Evolutionary conservation across 2,113 vertebrate genomes (phyloP).

Genomic region (Rhynchomys soricoides): DNA sequence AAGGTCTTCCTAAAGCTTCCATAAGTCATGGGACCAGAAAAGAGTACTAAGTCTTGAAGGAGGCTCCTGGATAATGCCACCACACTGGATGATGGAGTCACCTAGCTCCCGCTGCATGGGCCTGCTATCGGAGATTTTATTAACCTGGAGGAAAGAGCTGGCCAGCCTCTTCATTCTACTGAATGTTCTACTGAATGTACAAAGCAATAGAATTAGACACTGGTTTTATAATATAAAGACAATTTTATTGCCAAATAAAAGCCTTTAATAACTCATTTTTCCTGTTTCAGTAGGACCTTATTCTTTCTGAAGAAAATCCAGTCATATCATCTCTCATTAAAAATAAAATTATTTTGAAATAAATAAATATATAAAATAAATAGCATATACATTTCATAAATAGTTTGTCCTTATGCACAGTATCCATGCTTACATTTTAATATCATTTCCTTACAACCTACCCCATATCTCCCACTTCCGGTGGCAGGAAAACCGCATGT

Average conservation of each 20-base stretch:
- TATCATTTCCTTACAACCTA: constrained; percentile 82
- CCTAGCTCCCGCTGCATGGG: background rate
- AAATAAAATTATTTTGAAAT: constrained; percentile 95
- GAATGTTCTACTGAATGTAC: constrained; percentile 56
- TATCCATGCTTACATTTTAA: constrained; percentile 93
- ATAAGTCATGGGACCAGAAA: constrained; percentile 46
- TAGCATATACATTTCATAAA: constrained; percentile 99
- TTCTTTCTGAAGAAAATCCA: constrained; percentile 89
- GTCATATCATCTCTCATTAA: constrained; percentile 91
- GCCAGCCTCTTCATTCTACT: constrained; percentile 38
- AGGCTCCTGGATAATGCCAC: constrained; percentile 23
- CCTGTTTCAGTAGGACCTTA: constrained; percentile 89
- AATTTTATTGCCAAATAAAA: constrained; percentile 96
- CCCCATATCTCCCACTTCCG: constrained; percentile 77
- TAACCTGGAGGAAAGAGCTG: constrained; percentile 50
- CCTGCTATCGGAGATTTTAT: constrained; percentile 33
- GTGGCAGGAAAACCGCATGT: constrained; percentile 87
- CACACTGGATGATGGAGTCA: background rate
- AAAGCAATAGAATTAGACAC: constrained; percentile 80
- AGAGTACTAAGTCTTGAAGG: background rate
- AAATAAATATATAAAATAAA: constrained; percentile 99
- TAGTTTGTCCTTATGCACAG: constrained; percentile 97
- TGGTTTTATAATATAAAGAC: constrained; percentile 90
- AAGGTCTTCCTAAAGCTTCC: constrained; percentile 27
- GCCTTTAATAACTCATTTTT: constrained; percentile 86